Conservation (phyloP, 1,140 invertebrate species). For the Zaprionus capensis region DNA sequence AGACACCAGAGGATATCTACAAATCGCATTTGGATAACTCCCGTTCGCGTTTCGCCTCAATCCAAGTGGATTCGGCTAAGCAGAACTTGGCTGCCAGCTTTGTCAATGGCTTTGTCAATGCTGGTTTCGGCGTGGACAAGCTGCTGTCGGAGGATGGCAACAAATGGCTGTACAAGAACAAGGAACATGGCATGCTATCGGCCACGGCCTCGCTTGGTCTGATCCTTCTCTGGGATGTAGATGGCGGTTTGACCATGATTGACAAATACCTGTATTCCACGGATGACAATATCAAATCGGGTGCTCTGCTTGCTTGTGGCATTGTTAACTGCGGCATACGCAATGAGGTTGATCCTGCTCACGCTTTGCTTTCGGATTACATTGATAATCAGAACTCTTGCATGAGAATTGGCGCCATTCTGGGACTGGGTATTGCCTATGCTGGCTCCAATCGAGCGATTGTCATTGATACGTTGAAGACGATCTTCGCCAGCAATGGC, state of each 20-base stretch:
- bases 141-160: slow-evolving; percentile 98
- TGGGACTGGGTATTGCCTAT: slow-evolving; percentile 98
- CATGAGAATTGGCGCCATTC: slow-evolving; percentile 97
- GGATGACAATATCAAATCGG: slow-evolving; percentile 98
- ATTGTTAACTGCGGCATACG: slow-evolving; percentile 99
- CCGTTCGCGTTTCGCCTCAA: slow-evolving; percentile 92
- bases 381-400: slow-evolving; percentile 95
- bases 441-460: slow-evolving; percentile 98
- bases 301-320: slow-evolving; percentile 97
- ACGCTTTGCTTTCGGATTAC: slow-evolving; percentile 98
- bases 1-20: slow-evolving; percentile 99
- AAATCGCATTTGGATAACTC: slow-evolving; percentile 98
- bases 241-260: slow-evolving; percentile 98
- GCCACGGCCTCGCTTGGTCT: slow-evolving; percentile 98
- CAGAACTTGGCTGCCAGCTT: slow-evolving; percentile 99
- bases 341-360: slow-evolving; percentile 99
- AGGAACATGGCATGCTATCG: slow-evolving; percentile 99
- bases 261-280: slow-evolving; percentile 99
- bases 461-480: slow-evolving; percentile 93
- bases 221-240: slow-evolving; percentile 98
- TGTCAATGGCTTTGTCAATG: slow-evolving; percentile 99
- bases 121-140: slow-evolving; percentile 99
- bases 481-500: slow-evolving; percentile 92
- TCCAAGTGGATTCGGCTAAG: slow-evolving; percentile 96
- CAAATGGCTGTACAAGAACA: slow-evolving; percentile 99